Percentiles rank a stretch among this genome's conserved stretches.
Evolutionary conservation across 2,888 invertebrate species (phyloP).

Genomic region (Phragmatobia fuliginosa): DNA sequence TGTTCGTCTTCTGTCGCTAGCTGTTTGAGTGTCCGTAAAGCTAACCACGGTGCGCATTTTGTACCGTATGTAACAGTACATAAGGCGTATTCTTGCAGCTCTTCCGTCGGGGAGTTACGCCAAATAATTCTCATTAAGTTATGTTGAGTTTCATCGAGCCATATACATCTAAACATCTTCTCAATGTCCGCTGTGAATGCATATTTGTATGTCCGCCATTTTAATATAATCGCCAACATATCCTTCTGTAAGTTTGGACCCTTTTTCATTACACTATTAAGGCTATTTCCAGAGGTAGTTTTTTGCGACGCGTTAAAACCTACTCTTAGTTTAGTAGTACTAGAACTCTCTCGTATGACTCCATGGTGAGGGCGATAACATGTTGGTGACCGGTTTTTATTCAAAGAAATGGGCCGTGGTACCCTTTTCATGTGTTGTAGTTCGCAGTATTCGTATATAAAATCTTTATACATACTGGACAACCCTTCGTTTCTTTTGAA

Average conservation of each 20-base stretch:
- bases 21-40: slow-evolving; percentile 24
- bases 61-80: too few species aligned
- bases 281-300: too few species aligned
- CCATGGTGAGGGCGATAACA: slow-evolving; percentile 13
- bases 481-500: too few species aligned
- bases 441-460: slow-evolving; percentile 11
- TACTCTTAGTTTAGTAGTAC: slow-evolving; percentile 11
- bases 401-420: neutral
- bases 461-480: slow-evolving; percentile 11
- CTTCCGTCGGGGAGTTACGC: too few species aligned
- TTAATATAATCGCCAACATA: too few species aligned
- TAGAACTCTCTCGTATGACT: slow-evolving; percentile 6
- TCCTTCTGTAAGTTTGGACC: too few species aligned
- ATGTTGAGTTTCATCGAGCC: too few species aligned
- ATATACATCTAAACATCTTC: too few species aligned
- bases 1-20: too few species aligned
- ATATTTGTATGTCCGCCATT: too few species aligned
- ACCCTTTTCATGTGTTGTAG: slow-evolving; percentile 1
- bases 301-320: slow-evolving; percentile 17
- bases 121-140: neutral
- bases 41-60: slow-evolving; percentile 27
- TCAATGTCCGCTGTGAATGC: too few species aligned
- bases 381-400: neutral
- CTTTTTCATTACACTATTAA: too few species aligned
- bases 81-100: slow-evolving; percentile 2